phyloP scores from a whole-genome alignment of 2,888 invertebrate species.

The Tribolium freemani region DNA sequence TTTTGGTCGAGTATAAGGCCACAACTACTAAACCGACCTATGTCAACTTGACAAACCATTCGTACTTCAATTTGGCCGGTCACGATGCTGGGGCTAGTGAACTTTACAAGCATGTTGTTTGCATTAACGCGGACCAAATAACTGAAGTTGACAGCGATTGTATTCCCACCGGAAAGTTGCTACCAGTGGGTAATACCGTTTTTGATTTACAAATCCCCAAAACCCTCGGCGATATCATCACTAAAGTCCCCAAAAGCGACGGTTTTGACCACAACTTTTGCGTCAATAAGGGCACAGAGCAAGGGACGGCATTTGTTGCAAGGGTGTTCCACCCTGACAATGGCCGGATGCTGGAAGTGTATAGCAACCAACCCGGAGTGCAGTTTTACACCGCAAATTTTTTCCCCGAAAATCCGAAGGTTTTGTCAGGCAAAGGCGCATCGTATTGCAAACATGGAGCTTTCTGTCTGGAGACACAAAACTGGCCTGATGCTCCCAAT shows the following conservation, averaged over 20 bases:
- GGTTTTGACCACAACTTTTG: slow-evolving; percentile 91
- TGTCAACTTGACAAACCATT: slow-evolving; percentile 89
- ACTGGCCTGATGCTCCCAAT: slow-evolving; percentile 92
- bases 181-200: slow-evolving; percentile 77
- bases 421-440: slow-evolving; percentile 57
- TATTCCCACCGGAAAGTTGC: slow-evolving; percentile 82
- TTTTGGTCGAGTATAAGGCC: slow-evolving; percentile 83
- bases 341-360: slow-evolving; percentile 84
- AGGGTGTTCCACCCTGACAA: slow-evolving; percentile 77
- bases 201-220: slow-evolving; percentile 82
- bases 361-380: slow-evolving; percentile 90
- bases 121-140: slow-evolving; percentile 83
- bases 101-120: slow-evolving; percentile 78
- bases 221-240: slow-evolving; percentile 76
- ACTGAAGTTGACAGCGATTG: slow-evolving; percentile 80
- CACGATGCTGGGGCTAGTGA: slow-evolving; percentile 79
- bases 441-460: slow-evolving; percentile 71
- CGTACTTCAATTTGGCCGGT: slow-evolving; percentile 95
- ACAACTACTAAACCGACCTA: slow-evolving; percentile 84
- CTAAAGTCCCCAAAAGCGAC: slow-evolving; percentile 74
- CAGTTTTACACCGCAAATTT: slow-evolving; percentile 90
- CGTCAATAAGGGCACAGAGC: slow-evolving; percentile 73
- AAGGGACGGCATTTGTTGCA: slow-evolving; percentile 75
- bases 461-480: slow-evolving; percentile 92
- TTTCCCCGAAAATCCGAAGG: slow-evolving; percentile 72